Percentiles rank a stretch among this genome's conserved stretches.
phyloP scores from a whole-genome alignment of 2,888 invertebrate genomes.

The Octodonta nipae region DNA sequence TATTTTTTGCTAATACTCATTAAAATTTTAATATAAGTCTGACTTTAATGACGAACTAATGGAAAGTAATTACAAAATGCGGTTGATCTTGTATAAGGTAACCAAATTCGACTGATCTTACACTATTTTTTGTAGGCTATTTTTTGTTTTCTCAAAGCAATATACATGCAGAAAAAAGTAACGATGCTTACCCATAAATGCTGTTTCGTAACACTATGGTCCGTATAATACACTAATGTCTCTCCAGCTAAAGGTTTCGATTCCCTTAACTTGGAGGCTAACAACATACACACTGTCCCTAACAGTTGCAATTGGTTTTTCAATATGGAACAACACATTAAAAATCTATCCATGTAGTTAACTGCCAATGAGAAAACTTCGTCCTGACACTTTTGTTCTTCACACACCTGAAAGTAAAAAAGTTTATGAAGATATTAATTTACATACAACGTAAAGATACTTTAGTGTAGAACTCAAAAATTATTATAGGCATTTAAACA shows the following conservation, averaged over 20 bases:
- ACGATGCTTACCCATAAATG: conserved; percentile 72
- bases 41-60: too few relatives aligned
- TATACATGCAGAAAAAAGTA: not conserved
- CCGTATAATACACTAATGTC: conserved; percentile 81
- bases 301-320: conserved; percentile 82
- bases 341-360: conserved; percentile 86
- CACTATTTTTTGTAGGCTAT: too few relatives aligned
- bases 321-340: conserved; percentile 67
- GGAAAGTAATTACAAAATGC: too few relatives aligned
- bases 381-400: conserved; percentile 83
- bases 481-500: too few relatives aligned
- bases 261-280: conserved; percentile 88
- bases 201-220: conserved; percentile 74
- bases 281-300: conserved; percentile 79
- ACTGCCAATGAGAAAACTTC: conserved; percentile 88
- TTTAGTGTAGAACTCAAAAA: too few relatives aligned
- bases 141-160: not conserved
- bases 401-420: conserved; percentile 64
- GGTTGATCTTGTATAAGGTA: too few relatives aligned
- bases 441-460: too few relatives aligned
- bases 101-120: too few relatives aligned
- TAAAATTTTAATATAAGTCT: too few relatives aligned
- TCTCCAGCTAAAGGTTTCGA: conserved; percentile 68
- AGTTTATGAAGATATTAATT: not conserved
- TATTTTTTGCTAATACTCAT: too few relatives aligned